These are phyloP conservation scores for Tangachromis dhanisi DNA, from an alignment of 2,113 vertebrate genomes.

Conservation along the genomic window DNA sequence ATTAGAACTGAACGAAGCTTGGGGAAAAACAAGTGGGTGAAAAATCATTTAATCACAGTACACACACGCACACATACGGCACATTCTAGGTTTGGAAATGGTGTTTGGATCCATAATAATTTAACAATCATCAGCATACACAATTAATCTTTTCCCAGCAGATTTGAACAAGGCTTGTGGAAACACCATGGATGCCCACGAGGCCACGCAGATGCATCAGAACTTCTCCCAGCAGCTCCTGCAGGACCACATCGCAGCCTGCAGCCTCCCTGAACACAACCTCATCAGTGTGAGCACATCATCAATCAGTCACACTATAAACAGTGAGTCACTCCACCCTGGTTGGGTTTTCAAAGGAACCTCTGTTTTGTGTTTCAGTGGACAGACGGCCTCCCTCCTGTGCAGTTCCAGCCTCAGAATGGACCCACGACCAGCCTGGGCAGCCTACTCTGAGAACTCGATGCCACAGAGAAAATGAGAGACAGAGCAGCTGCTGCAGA, in stretches of 20 bases:
- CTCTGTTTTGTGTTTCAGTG: slow-evolving; percentile 69
- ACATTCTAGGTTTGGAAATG: neutral
- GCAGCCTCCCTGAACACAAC: slow-evolving; percentile 88
- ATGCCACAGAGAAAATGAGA: neutral
- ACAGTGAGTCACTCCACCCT: neutral
- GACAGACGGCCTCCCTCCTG: slow-evolving; percentile 83
- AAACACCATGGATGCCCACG: slow-evolving; percentile 84
- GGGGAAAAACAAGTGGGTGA: neutral
- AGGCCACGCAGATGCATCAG: slow-evolving; percentile 91
- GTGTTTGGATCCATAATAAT: neutral
- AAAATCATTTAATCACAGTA: neutral
- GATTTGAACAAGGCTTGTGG: slow-evolving; percentile 91
- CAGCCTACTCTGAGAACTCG: slow-evolving; percentile 72
- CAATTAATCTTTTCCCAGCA: slow-evolving; percentile 20
- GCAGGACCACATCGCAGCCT: slow-evolving; percentile 86
- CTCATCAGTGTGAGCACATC: slow-evolving; percentile 78
- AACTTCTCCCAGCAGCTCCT: slow-evolving; percentile 89
- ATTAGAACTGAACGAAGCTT: neutral
- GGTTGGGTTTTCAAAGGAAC: slow-evolving; percentile 56
- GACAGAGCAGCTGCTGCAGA: neutral
- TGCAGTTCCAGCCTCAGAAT: slow-evolving; percentile 86
- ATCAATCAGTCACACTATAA: neutral
- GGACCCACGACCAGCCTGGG: slow-evolving; percentile 85
- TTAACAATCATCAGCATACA: neutral
- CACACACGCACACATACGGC: neutral